phyloP scores from a whole-genome alignment of 2,113 vertebrate species.

The Centropus bengalensis region DNA sequence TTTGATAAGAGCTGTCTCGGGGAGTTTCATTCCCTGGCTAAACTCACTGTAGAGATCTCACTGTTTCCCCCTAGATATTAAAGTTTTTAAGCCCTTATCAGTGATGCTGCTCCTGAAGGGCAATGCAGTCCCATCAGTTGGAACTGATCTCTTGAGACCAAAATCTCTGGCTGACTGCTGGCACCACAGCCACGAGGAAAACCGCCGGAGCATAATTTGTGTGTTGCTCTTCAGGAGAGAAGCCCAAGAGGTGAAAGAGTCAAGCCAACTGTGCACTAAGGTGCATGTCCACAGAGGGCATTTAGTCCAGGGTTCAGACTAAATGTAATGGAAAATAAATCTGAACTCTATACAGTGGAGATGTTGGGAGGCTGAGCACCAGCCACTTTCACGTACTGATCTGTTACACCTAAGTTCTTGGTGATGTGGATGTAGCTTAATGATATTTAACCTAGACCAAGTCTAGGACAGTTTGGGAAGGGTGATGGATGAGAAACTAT shows the following conservation, averaged over 20 bases:
- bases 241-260: background rate
- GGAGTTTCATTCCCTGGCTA: background rate
- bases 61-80: background rate
- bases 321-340: background rate
- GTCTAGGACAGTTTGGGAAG: background rate
- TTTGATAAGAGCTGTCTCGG: background rate
- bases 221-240: background rate
- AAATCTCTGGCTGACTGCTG: background rate
- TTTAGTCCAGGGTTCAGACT: background rate
- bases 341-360: background rate
- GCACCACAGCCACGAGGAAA: background rate
- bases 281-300: too few relatives aligned
- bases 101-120: background rate
- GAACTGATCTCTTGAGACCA: background rate
- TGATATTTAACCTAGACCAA: background rate
- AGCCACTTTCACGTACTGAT: background rate
- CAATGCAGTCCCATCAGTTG: background rate
- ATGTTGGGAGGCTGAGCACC: background rate
- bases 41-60: background rate
- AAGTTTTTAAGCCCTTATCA: background rate
- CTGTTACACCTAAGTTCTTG: background rate
- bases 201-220: background rate
- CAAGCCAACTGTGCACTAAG: fast-evolving
- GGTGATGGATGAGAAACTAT: fast-evolving
- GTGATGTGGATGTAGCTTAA: background rate